phyloP scores from a whole-genome alignment of 2,888 invertebrate species.

The Lasioglossum morio region DNA sequence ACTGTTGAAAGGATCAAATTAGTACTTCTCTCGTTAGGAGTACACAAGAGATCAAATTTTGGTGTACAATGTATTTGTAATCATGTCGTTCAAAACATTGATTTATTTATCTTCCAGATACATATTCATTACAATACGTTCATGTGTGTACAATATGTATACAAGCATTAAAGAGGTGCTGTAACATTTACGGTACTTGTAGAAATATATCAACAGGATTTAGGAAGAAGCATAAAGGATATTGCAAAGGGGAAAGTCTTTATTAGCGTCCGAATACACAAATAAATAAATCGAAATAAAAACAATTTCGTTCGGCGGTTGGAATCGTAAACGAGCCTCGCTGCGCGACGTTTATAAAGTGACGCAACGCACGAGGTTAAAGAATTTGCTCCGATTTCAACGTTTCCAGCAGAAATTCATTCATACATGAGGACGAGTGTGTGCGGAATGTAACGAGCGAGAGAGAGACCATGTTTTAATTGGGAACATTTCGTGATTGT shows the following conservation, averaged over 20 bases:
- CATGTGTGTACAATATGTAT: not conserved
- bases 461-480: not conserved
- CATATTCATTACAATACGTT: not conserved
- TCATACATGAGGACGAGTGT: not conserved
- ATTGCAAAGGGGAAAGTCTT: not conserved
- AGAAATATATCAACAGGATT: not conserved
- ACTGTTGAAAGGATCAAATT: slow-evolving; percentile 83
- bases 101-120: not conserved
- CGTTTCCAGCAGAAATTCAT: not conserved
- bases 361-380: not conserved
- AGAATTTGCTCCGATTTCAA: not conserved
- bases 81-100: not conserved
- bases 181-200: not conserved
- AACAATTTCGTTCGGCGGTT: not conserved
- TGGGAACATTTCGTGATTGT: not conserved
- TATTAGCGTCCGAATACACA: not conserved
- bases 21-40: not conserved
- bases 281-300: slow-evolving; percentile 1
- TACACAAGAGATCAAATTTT: not conserved
- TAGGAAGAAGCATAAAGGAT: not conserved
- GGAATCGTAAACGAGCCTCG: not conserved
- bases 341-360: not conserved
- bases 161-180: not conserved
- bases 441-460: not conserved
- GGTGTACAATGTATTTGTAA: not conserved